Base-by-base conservation (phyloP, 2,113 vertebrate species). In the Callithrix jacchus region DNA sequence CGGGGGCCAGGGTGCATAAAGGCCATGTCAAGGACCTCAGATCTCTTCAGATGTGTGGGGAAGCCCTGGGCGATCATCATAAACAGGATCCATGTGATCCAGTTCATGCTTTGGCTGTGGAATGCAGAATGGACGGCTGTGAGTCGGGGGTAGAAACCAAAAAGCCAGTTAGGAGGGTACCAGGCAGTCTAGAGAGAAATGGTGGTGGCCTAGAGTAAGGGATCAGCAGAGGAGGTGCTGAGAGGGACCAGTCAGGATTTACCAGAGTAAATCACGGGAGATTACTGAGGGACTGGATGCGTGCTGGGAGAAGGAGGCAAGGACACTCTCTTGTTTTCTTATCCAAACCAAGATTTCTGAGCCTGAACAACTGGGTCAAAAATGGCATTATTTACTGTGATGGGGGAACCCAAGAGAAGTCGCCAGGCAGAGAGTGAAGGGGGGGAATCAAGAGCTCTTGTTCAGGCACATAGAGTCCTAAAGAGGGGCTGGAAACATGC, bases 241-340 rank as follows among this genome's bases (percentile, higher is more conserved):
- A 32, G 25, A 27, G 30, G 21, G 54, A 6, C 1, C 32, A 32
- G 35, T 68, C 76, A 3, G 66, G 73, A 21, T 3, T 37, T 21
- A 21, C 2, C 1, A 0, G 9, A 21, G 23, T 3, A 20, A n/a
- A 71, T 47, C 37, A 8, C 0, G 3, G 42, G 76, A 45, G 73
- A 23, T 23, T 8, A 25, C 13, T 0, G 37, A n/a, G 1, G 74
- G 66, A 3, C 0, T 6, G 14, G 56, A 20, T 9, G 13, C 16
- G 47, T 37, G 6, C 0, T 10, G 23, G 5, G 6, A 54, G 73
- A 80, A 40, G 47, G 25, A 25, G n/a, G 49, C 32, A 1, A 42
- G n/a, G 64, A 54, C 10, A 9, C 61, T 30, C 27, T 64, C 61
- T 64, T 32, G 61, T 64, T 64, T 64, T 30, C 61, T 30, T 5